Percentiles rank a stretch among this genome's conserved stretches.
Evolutionary conservation across 2,797 vertebrate genomes (phyloP).

Genomic region (Alosa sapidissima): DNA sequence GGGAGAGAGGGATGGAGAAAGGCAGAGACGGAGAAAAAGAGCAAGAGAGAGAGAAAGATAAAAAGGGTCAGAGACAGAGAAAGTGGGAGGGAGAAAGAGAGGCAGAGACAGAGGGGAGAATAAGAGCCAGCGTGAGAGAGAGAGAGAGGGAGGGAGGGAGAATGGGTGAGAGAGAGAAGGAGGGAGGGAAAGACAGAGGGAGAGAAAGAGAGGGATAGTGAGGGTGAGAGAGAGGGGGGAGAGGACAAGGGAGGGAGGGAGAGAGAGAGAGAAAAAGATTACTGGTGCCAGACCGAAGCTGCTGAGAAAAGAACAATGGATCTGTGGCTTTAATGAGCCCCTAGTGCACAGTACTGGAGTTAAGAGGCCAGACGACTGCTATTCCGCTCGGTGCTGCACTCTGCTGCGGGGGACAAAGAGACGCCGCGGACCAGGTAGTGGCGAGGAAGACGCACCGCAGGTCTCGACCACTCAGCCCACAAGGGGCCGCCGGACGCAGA

Average conservation of each 20-base stretch:
- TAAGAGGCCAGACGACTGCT: too few species aligned
- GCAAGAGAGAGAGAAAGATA: constrained; percentile 33
- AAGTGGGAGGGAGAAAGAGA: constrained; percentile 11
- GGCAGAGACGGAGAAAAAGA: constrained; percentile 19
- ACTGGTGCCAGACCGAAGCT: constrained; percentile 52
- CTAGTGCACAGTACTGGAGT: constrained; percentile 16
- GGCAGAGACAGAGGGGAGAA: constrained; percentile 2
- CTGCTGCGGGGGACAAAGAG: too few species aligned
- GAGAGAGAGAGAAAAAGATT: constrained; percentile 31
- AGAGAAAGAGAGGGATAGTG: constrained; percentile 33
- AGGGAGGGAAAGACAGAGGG: constrained; percentile 24
- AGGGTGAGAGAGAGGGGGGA: constrained; percentile 32
- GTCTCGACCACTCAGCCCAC: background rate
- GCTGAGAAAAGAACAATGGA: constrained; percentile 61
- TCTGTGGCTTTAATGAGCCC: constrained; percentile 26
- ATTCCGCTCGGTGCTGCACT: too few species aligned
- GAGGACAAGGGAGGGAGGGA: constrained; percentile 28
- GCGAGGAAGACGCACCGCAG: constrained; percentile 28
- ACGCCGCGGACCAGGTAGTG: constrained; percentile 49
- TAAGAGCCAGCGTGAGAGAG: constrained; percentile 28
- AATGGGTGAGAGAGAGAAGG: constrained; percentile 1
- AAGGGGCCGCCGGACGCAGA: background rate
- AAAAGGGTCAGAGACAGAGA: background rate
- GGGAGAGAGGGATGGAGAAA: background rate
- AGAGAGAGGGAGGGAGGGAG: constrained; percentile 25